A percentile compares a stretch with the other conserved stretches of the same genome.
These are phyloP conservation scores for Drosophila lacicola DNA, from an alignment of 2,888 invertebrate species.

Conservation along the genomic window DNA sequence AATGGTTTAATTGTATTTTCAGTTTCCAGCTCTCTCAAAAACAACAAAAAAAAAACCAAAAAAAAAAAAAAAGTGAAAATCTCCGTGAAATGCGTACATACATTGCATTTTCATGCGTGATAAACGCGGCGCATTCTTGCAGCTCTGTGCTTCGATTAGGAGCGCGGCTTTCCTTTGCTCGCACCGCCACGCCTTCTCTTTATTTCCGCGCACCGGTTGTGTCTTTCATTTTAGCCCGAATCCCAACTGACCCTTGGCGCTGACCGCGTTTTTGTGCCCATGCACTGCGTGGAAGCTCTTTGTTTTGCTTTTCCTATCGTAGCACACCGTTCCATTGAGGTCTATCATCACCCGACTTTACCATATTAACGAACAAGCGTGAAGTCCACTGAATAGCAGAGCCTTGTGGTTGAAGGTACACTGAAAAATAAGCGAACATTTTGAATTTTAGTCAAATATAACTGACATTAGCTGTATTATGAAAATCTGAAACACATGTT, in stretches of 20 bases:
- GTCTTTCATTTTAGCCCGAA: conserved; percentile 56
- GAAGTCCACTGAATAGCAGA: neutral
- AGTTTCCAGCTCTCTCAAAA: conserved; percentile 36
- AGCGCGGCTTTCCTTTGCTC: conserved; percentile 12
- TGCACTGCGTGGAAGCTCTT: conserved; percentile 2
- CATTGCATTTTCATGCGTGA: conserved; percentile 61
- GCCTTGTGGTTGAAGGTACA: neutral
- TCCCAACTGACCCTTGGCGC: conserved; percentile 16
- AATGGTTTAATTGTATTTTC: conserved; percentile 74
- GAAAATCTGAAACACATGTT: too few species aligned
- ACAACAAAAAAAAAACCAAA: conserved; percentile 2
- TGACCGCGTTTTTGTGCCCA: conserved; percentile 8
- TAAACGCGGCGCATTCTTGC: conserved; percentile 51
- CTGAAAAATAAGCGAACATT: neutral
- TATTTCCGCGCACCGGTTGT: conserved; percentile 32
- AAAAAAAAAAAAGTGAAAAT: conserved; percentile 10
- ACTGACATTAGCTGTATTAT: too few species aligned
- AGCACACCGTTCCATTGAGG: conserved; percentile 1
- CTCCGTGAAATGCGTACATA: conserved; percentile 5
- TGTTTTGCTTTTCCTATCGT: conserved; percentile 10
- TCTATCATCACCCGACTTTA: conserved; percentile 16
- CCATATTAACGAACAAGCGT: conserved; percentile 12
- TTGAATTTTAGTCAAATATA: too few species aligned
- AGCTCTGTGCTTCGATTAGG: conserved; percentile 20
- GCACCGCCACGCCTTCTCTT: conserved; percentile 11